phyloP scores from a whole-genome alignment of 2,797 vertebrate genomes.

The Paramormyrops hopkinsi region DNA sequence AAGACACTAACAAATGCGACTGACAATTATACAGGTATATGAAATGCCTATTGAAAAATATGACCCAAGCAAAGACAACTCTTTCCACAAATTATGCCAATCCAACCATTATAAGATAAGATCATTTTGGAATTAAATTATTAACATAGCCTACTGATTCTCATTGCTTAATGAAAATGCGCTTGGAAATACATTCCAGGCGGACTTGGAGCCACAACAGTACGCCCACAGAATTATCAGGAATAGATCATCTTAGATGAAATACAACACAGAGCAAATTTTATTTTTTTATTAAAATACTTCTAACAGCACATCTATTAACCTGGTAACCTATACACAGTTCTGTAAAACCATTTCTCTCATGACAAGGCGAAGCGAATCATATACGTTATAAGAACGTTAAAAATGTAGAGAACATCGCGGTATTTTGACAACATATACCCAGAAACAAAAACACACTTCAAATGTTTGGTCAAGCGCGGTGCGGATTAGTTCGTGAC shows the following conservation, averaged over 20 bases:
- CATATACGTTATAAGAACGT: neutral
- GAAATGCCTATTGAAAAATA: neutral
- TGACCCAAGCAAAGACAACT: neutral
- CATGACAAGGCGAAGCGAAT: neutral
- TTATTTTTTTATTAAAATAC: neutral
- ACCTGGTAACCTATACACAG: neutral
- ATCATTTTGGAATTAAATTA: neutral
- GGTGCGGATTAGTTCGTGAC: neutral
- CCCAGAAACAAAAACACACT: neutral
- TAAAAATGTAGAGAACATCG: neutral
- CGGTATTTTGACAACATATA: neutral
- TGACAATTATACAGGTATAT: neutral
- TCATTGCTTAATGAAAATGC: neutral
- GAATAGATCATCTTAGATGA: neutral
- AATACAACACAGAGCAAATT: neutral
- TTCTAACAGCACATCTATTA: neutral
- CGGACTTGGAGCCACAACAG: neutral
- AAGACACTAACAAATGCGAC: neutral
- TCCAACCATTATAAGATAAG: neutral
- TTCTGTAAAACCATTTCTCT: neutral
- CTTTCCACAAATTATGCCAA: neutral
- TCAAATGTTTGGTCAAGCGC: neutral
- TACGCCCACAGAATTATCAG: neutral
- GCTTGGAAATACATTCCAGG: neutral
- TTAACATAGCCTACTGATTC: neutral